These are phyloP conservation scores for Irena cyanogastra DNA, from an alignment of 2,113 vertebrate species.

Conservation along the genomic window DNA sequence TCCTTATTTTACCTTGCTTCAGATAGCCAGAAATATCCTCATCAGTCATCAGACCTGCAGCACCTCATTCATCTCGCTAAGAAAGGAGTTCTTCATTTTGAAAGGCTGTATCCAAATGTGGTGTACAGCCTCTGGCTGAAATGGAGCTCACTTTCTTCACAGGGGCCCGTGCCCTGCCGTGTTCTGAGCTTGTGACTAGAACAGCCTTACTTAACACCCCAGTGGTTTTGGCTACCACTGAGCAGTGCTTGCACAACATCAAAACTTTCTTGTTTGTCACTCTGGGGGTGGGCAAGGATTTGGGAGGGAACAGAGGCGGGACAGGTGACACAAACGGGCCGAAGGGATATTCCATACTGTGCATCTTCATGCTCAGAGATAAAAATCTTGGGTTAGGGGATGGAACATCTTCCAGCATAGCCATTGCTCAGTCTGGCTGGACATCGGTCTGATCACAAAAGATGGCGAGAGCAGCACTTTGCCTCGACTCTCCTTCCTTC, in stretches of 20 bases:
- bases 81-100: background rate
- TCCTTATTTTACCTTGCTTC: background rate
- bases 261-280: background rate
- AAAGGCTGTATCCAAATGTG: background rate
- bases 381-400: background rate
- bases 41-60: background rate
- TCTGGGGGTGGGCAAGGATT: background rate
- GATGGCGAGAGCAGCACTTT: accelerated
- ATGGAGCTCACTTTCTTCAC: background rate
- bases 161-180: background rate
- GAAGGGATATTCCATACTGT: background rate
- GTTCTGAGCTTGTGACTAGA: background rate
- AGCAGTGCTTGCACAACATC: background rate
- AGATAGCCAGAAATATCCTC: background rate
- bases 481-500: background rate
- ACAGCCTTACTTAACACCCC: background rate
- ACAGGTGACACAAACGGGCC: accelerated
- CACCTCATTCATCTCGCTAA: background rate
- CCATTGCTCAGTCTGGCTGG: background rate
- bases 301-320: background rate
- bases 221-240: background rate
- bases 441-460: accelerated
- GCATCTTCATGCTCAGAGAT: background rate
- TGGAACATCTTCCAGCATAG: background rate
- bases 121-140: background rate